Percentiles rank a stretch among this genome's conserved stretches.
Evolutionary conservation across 2,797 vertebrate genomes (phyloP).

Genomic region (Ateles fusciceps): DNA sequence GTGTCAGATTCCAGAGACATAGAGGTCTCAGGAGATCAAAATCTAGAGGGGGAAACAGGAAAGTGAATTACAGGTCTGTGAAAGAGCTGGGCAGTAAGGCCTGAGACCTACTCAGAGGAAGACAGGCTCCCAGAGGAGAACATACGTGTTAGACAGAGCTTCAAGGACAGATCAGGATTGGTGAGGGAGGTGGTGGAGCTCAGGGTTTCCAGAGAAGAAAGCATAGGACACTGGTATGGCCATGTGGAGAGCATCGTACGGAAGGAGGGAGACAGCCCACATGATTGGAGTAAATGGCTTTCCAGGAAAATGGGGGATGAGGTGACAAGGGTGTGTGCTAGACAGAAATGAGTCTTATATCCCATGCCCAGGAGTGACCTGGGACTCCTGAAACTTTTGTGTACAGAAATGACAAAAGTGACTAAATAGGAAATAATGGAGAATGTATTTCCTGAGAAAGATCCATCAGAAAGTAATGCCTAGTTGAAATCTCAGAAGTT

Average conservation of each 20-base stretch:
- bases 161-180: background rate
- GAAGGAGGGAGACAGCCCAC: background rate
- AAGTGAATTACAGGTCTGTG: background rate
- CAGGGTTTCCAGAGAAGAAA: background rate
- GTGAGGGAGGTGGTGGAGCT: too few relatives aligned
- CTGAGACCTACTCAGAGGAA: background rate
- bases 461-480: background rate
- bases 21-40: accelerated
- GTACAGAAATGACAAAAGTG: background rate
- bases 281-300: background rate
- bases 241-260: accelerated
- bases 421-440: background rate
- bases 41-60: background rate
- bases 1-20: accelerated
- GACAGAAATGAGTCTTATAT: too few relatives aligned
- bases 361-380: accelerated
- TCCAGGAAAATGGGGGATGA: background rate
- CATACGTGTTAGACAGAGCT: too few relatives aligned
- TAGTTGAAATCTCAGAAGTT: too few relatives aligned
- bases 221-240: background rate
- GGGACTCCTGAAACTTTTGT: too few relatives aligned
- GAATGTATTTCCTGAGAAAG: background rate
- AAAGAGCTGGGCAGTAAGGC: background rate
- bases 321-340: too few relatives aligned
- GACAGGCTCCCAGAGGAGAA: background rate